Percentiles rank a stretch among this genome's conserved stretches.
phyloP scores from a whole-genome alignment of 2,113 vertebrate genomes.

The Sitta europaea region DNA sequence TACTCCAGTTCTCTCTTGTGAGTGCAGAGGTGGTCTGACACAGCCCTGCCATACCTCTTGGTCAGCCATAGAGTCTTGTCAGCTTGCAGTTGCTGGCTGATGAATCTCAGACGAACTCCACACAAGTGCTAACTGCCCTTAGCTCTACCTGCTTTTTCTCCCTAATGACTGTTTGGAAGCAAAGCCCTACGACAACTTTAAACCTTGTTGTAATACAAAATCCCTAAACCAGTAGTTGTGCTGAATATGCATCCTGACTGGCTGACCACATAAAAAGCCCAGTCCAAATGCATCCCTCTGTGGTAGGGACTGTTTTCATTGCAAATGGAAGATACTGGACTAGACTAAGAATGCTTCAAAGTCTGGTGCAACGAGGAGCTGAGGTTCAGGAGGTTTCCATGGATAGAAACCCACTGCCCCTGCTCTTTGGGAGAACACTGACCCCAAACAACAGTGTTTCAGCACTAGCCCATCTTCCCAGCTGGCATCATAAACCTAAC shows the following conservation, averaged over 20 bases:
- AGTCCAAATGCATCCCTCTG: neutral
- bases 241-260: neutral
- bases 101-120: neutral
- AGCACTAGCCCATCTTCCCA: neutral
- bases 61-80: neutral
- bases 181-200: neutral
- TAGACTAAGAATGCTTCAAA: neutral
- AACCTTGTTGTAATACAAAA: neutral
- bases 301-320: neutral
- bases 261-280: neutral
- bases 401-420: neutral
- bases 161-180: neutral
- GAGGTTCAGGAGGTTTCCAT: neutral
- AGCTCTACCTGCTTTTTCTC: neutral
- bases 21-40: neutral
- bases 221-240: fast-evolving
- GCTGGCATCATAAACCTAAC: neutral
- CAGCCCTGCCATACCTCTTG: neutral
- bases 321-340: neutral
- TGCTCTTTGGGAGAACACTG: neutral
- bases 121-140: neutral
- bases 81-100: neutral
- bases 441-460: neutral
- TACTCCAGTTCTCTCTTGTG: fast-evolving
- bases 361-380: neutral